These are phyloP conservation scores for Passer domesticus DNA, from an alignment of 2,113 vertebrate species.

Conservation along the genomic window DNA sequence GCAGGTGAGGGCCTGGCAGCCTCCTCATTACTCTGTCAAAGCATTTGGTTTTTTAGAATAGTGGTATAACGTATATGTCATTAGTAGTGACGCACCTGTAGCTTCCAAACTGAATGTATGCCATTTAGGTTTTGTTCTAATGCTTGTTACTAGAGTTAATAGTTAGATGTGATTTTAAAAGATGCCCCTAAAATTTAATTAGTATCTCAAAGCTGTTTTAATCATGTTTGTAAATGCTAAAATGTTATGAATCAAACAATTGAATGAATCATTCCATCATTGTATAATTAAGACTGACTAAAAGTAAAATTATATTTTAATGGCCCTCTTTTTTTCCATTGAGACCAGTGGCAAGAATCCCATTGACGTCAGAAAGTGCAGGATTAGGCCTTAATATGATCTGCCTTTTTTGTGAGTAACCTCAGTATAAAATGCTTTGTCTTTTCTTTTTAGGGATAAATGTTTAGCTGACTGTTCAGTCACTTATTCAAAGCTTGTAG, in stretches of 20 bases:
- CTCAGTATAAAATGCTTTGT: background rate
- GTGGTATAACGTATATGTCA: background rate
- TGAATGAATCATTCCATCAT: constrained; percentile 58
- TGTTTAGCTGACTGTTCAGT: background rate
- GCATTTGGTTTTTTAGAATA: background rate
- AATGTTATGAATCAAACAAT: constrained; percentile 57
- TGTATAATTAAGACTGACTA: constrained; percentile 56
- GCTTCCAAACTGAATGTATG: background rate
- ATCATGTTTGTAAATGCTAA: constrained; percentile 55
- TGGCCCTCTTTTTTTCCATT: constrained; percentile 8
- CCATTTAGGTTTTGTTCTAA: constrained; percentile 31
- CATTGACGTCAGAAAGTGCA: constrained; percentile 57
- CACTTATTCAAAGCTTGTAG: background rate
- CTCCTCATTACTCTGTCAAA: background rate
- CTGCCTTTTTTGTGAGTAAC: constrained; percentile 15
- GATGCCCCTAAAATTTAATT: constrained; percentile 40
- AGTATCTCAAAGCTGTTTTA: constrained; percentile 52
- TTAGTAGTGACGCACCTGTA: constrained; percentile 5
- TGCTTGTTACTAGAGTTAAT: constrained; percentile 35
- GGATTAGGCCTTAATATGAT: constrained; percentile 47
- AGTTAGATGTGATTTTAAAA: constrained; percentile 51
- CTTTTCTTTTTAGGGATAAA: background rate
- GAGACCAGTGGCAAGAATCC: background rate
- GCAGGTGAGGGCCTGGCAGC: background rate
- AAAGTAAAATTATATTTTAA: constrained; percentile 66